Percentiles rank a stretch among this genome's conserved stretches.
Conservation (phyloP, 1,140 invertebrate genomes). For the Atopsyche davidsoni region DNA sequence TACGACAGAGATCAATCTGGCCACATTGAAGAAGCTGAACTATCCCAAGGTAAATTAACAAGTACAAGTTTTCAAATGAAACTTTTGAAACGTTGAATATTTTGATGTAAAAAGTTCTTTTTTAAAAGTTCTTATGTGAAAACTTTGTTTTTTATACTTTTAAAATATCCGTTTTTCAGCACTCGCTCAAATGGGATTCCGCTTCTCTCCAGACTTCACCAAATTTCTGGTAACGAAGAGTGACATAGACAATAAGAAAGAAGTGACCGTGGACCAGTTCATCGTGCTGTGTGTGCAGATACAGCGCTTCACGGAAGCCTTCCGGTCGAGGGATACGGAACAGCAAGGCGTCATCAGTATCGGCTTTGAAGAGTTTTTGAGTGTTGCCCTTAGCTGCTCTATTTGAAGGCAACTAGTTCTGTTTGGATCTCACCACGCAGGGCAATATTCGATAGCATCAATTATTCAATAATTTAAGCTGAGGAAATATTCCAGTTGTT, state of each 20-base stretch:
- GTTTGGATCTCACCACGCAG: too few relatives aligned
- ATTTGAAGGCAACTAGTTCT: too few relatives aligned
- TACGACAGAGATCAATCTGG: constrained; percentile 80
- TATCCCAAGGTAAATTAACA: constrained; percentile 58
- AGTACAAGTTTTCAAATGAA: not conserved
- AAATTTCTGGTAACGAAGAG: constrained; percentile 65
- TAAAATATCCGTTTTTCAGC: constrained; percentile 49
- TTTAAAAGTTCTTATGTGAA: not conserved
- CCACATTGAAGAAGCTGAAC: constrained; percentile 72
- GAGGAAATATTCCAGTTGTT: too few relatives aligned
- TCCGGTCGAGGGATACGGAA: constrained; percentile 65
- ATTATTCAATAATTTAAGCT: too few relatives aligned
- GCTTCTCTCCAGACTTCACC: constrained; percentile 72
- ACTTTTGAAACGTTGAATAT: not conserved
- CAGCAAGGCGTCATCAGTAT: constrained; percentile 72
- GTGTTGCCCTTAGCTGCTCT: constrained; percentile 65
- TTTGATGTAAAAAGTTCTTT: not conserved
- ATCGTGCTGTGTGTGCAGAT: constrained; percentile 84
- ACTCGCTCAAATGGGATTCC: constrained; percentile 82
- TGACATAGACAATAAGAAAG: constrained; percentile 53
- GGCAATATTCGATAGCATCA: too few relatives aligned
- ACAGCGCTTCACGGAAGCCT: constrained; percentile 80
- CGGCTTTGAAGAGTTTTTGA: constrained; percentile 80
- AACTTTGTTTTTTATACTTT: not conserved
- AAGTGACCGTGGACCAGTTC: constrained; percentile 79